Evolutionary conservation across 2,113 vertebrate species (phyloP).

Genomic region (Kryptolebias marmoratus): DNA sequence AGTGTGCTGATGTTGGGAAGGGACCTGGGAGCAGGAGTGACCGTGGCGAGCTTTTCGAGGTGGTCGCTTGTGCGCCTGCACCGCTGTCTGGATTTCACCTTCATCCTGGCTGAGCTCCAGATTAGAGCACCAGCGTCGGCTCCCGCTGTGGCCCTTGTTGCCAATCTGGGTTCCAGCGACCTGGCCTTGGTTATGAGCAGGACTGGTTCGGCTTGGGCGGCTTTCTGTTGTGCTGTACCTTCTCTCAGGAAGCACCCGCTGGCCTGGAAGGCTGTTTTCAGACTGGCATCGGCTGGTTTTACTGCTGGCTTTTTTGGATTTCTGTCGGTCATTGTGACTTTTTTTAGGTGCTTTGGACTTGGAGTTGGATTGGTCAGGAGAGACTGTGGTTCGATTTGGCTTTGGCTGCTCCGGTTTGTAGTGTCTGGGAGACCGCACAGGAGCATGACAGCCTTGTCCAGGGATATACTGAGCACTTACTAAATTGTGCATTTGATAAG

Average conservation of each 20-base stretch:
- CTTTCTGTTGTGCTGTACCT: slow-evolving; percentile 84
- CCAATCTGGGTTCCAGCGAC: slow-evolving; percentile 52
- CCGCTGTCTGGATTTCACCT: slow-evolving; percentile 51
- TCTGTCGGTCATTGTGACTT: slow-evolving; percentile 76
- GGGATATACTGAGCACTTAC: slow-evolving; percentile 86
- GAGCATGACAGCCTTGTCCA: slow-evolving; percentile 71
- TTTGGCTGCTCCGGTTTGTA: slow-evolving; percentile 60
- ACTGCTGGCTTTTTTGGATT: slow-evolving; percentile 71
- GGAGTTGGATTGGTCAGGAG: slow-evolving; percentile 59
- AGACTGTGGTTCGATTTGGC: slow-evolving; percentile 37
- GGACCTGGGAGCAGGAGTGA: slow-evolving; percentile 44
- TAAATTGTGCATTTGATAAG: slow-evolving; percentile 72
- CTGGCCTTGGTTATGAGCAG: slow-evolving; percentile 61
- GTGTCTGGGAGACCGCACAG: slow-evolving; percentile 63
- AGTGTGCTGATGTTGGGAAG: slow-evolving; percentile 51
- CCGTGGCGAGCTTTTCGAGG: slow-evolving; percentile 55
- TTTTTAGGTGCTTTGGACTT: slow-evolving; percentile 75
- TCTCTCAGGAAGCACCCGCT: slow-evolving; percentile 72
- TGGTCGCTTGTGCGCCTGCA: slow-evolving; percentile 48
- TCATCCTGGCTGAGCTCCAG: slow-evolving; percentile 87
- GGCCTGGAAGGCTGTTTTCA: slow-evolving; percentile 85
- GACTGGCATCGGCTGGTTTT: slow-evolving; percentile 86
- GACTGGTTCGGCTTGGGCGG: slow-evolving; percentile 49
- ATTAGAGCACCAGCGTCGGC: slow-evolving; percentile 87
- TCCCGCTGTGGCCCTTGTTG: slow-evolving; percentile 32